Base-by-base conservation (phyloP, 2,888 invertebrate species). In the Apocheima hispidaria region DNA sequence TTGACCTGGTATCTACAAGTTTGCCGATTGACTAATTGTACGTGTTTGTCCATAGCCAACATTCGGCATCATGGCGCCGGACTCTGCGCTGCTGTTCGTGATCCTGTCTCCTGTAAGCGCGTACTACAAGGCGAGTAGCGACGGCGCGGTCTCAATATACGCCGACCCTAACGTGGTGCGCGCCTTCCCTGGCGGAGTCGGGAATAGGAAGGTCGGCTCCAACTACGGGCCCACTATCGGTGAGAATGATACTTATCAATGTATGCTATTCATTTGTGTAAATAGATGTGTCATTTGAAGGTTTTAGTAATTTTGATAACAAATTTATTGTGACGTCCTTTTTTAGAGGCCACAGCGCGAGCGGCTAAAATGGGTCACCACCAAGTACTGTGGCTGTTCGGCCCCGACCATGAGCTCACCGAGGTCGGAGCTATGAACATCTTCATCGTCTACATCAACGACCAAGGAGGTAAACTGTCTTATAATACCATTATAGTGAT, bases 401-500 rank as follows among this genome's bases (percentile, higher is more conserved):
- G 99, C 2, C 96, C 97, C 0, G 96, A 99, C 77, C 96, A 98
- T 81, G 95, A 98, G 83, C 83, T 99, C 23, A 99, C 99, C 0
- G 99, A 99, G 94, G 99, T 98, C 44, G 99, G 99, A 53, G 97
- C 99, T 12, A 99, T 99, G 99, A 99, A 99, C 84, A 95, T 99
- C 55, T 99, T 99, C 84, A 94, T 98, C 83, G 95, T 97, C 77
- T 96, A 95, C 88, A 94, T 96, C 68, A 97, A 99, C 81, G 96
- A 98, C 55, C 93, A 97, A 81, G 99, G 99, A 94, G 97, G 98
- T 98, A 87, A 87, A 21, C 30, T 53, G 20, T 40, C 0, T 28
- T 36, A 5, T 6, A 48, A n/a, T 9, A 5, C 12, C 18, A 33
- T 12, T 20, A 3, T 48, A 48, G 0, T 6, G 10, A n/a, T 20